A percentile compares a stretch with the other conserved stretches of the same genome.
phyloP scores from a whole-genome alignment of 2,888 invertebrate species.

The Acleris laterana region DNA sequence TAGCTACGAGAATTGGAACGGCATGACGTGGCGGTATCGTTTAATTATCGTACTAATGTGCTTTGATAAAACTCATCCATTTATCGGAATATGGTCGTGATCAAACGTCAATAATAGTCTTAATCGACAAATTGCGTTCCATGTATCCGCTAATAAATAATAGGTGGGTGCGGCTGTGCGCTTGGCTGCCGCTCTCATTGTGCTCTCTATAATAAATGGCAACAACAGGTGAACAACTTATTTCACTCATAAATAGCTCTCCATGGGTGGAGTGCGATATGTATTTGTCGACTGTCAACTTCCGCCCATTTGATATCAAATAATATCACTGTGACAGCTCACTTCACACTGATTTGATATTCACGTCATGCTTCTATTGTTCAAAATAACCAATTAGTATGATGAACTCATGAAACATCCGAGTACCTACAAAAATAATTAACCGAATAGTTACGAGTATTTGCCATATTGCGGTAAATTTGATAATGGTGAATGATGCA shows the following conservation, averaged over 20 bases:
- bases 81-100: constrained; percentile 23
- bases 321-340: constrained; percentile 58
- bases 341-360: constrained; percentile 52
- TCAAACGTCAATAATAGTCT: constrained; percentile 36
- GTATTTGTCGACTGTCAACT: constrained; percentile 68
- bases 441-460: not conserved
- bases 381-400: constrained; percentile 5
- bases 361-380: constrained; percentile 36
- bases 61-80: constrained; percentile 26
- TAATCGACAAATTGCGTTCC: constrained; percentile 63
- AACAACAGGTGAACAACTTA: constrained; percentile 84
- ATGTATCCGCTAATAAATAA: constrained; percentile 69
- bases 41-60: constrained; percentile 36
- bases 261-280: constrained; percentile 81
- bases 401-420: constrained; percentile 12
- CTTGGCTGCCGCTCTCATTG: constrained; percentile 71
- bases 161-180: constrained; percentile 69
- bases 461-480: constrained; percentile 6
- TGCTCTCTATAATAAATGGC: constrained; percentile 79
- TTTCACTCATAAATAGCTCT: constrained; percentile 82
- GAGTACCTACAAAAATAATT: constrained; percentile 10
- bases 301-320: constrained; percentile 69
- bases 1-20: constrained; percentile 55
- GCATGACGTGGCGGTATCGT: constrained; percentile 51
- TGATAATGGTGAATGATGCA: constrained; percentile 26